Base-by-base conservation (phyloP, 2,113 vertebrate genomes). In the Protomyctophum bolini region DNA sequence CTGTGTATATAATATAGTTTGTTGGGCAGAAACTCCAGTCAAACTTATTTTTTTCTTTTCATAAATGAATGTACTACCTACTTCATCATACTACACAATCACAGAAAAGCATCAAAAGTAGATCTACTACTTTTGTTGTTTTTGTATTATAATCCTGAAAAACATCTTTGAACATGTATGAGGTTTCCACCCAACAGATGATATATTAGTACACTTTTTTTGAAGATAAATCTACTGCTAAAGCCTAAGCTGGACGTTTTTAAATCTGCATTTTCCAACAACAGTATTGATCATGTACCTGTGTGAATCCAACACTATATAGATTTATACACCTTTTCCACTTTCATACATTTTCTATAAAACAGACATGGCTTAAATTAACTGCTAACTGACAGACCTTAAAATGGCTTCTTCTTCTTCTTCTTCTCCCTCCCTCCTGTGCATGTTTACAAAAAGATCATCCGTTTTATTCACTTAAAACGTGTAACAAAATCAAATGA, bases 281-380 rank as follows among this genome's bases (percentile, higher is more conserved):
- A 84, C 82, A 85, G 3, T 6, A 41, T 80, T 56, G 77, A 83
- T 83, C 79, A 86, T 83, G 70, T 83, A 83, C 54, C 71, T 72
- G 86, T 88, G 81, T 69, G 86, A 84, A 87, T 68, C 67, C 6
- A 65, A 76, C 33, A 41, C 33, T 41, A 41, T 78, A 86, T 65
- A 88, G 75, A 90, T 89, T 83, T 89, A 87, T 83, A 91, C 80
- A 91, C 81, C 66, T 72, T 79, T 73, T 73, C 61, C 74, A 78
- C 68, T 81, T 81, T 74, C 85, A 83, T 88, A 89, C 82, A 88
- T 86, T 87, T 84, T 89, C 88, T 90, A 89, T 88, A 91, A 92
- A 93, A 93, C 74, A 92, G 76, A 88, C 88, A 92, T 90, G 84
- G 81, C 86, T 91, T 89, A 87, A 89, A 91, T 91, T 86, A 89